These are phyloP conservation scores for Dipodomys ordii DNA, from an alignment of 2,113 vertebrate species.

Conservation along the genomic window DNA sequence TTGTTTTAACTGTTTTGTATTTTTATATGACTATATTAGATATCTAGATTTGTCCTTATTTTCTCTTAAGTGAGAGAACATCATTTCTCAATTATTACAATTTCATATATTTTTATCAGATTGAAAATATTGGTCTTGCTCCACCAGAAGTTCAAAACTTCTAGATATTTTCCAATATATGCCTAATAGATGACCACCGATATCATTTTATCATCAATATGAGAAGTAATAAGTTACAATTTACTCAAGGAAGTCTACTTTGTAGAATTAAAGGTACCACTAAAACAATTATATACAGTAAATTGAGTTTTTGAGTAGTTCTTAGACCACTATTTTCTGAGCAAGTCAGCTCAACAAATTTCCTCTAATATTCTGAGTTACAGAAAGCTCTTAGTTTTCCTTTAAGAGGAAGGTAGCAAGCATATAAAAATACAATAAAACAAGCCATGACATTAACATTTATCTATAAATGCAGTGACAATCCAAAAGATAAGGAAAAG, in stretches of 20 bases:
- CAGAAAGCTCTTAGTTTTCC: not conserved
- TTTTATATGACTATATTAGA: conserved; percentile 1
- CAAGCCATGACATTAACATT: not conserved
- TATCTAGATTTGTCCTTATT: not conserved
- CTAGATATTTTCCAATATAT: not conserved
- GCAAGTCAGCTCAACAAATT: not conserved
- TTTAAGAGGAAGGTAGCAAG: not conserved
- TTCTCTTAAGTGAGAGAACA: not conserved
- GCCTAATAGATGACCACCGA: not conserved
- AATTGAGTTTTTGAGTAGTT: conserved; percentile 2
- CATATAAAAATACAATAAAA: not conserved
- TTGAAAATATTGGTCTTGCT: conserved; percentile 51
- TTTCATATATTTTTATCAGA: conserved; percentile 1
- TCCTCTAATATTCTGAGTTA: not conserved
- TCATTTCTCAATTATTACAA: conserved; percentile 6
- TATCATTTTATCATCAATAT: not conserved
- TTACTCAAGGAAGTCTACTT: not conserved
- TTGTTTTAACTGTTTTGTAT: conserved; percentile 6
- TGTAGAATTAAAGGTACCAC: not conserved
- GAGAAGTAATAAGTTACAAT: conserved; percentile 2
- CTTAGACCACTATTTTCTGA: conserved; percentile 11
- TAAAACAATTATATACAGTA: not conserved
- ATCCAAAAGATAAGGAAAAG: not conserved
- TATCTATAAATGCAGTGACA: conserved; percentile 7
- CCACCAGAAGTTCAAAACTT: conserved; percentile 1